Evolutionary conservation across 2,797 vertebrate genomes (phyloP), one percentile per base, ranked within the genome.

Genomic region (Pitangus sulphuratus): DNA sequence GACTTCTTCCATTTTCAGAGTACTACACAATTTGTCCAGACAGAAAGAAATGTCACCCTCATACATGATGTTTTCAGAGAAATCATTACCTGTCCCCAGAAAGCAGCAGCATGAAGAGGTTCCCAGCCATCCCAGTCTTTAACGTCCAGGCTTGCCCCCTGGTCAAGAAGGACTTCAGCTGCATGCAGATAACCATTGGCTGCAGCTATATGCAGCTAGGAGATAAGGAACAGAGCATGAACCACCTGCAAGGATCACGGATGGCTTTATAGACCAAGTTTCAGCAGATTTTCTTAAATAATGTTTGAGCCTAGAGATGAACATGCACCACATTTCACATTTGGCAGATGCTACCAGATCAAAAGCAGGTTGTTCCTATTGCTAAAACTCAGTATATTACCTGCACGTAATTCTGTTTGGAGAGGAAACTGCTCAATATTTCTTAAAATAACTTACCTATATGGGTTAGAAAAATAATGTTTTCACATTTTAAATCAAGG

Each of bases 101-200:
- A 99, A 13, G 99, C 99, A 45, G 99, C 99, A 26, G 99, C 99
- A 2, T 99, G 99, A 71, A 99, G 98, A 31, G 99, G 99, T 96
- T 99, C 99, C 99, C 99, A 99, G 91, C 99, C 99, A 10, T 99
- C 99, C 69, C 98, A 98, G 96, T 99, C 99, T 87, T 98, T 98
- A 65, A 99, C 95, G 82, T 99, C 99, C 97, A 99, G 98, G 30
- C 98, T 98, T 40, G 98, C 99, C 17, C 99, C 99, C 3, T 98
- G 99, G 97, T 99, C 99, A 88, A 99, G 98, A 39, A 99, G 98
- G 78, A 98, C 98, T 98, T 99, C 99, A 45, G 99, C 98, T 61
- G 99, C 99, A 96, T 99, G 99, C 66, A 98, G 97, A 70, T 99
- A 99, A 81, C 99, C 99, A 30, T 99, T 99, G 50, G 99, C 99